Conservation (phyloP, 2,797 vertebrate species). For the Hippopotamyrus pictus region DNA sequence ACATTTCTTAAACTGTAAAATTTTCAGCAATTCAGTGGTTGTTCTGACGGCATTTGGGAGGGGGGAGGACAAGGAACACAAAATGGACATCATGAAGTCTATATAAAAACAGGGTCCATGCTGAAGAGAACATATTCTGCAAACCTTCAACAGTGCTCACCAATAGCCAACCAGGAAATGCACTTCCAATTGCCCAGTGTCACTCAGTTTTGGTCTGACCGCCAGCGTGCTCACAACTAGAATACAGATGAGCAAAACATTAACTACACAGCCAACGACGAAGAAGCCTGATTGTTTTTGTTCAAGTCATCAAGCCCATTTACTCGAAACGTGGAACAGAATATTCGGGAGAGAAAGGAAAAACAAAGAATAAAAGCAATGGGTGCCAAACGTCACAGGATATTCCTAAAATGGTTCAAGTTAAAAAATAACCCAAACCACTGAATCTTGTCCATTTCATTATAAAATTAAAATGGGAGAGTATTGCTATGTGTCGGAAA, state of each 20-base stretch:
- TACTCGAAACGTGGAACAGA: neutral
- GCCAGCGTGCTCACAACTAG: neutral
- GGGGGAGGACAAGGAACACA: neutral
- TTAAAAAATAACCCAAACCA: neutral
- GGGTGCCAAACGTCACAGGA: neutral
- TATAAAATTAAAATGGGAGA: constrained; percentile 13
- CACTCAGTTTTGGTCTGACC: neutral
- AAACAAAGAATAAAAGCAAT: neutral
- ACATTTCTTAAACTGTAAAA: neutral
- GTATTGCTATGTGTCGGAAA: neutral
- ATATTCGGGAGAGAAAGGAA: neutral
- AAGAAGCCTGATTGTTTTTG: neutral
- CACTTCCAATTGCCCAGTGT: neutral
- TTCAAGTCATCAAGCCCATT: neutral
- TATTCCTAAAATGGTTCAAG: neutral
- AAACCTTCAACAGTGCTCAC: neutral
- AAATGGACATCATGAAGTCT: neutral
- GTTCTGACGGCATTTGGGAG: neutral
- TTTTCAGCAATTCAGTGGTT: neutral
- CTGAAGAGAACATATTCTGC: neutral
- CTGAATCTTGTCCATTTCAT: neutral
- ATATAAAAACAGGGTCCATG: neutral
- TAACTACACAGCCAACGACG: neutral
- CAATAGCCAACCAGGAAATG: neutral
- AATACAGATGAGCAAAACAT: neutral